Base-by-base conservation (phyloP, 1,140 invertebrate genomes). In the Acromyrmex heyeri region DNA sequence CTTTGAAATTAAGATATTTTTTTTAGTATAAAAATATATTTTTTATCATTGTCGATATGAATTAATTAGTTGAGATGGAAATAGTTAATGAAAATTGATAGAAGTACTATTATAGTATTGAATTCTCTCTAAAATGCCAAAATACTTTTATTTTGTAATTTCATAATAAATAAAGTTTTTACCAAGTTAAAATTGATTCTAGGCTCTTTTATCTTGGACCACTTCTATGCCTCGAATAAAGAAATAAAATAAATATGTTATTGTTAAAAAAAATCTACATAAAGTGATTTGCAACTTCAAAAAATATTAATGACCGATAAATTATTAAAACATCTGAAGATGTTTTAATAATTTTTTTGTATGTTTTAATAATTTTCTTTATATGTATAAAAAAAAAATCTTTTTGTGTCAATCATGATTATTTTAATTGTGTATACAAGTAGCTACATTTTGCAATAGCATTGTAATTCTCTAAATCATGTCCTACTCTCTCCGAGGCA, bases 201-300 rank as follows among this genome's bases (percentile, higher is more conserved):
- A 34, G 38, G 14, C 12, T 83, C 12, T 21, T 3, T 3, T 27
- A 6, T 10, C 0, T 59, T 48, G 62, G 72, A 78, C 72, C 18
- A 77, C 90, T 91, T 92, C 91, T 91, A 90, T 91, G 91, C 86
- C 91, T 92, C 85, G 86, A 87, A 70, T 38, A 64, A 59, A 14
- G 1, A 50, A 12, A 16, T 10, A 48, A 57, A 38, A 27, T 21
- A 5, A 64, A 55, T n/a, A 21, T 0, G 18, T 24, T 24, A 18
- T 81, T 24, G 27, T 61, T 59, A 30, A 64, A 48, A 10, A 21
- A 44, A 27, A 61, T 10, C 16, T 61, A 61, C 18, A 8, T 12
- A 0, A 64, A 65, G 14, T 10, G 0, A 34, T 38, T 75, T 24
- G 18, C 12, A 72, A 1, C 24, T 18, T 72, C 16, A 10, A 70